A percentile compares a stretch with the other conserved stretches of the same genome.
These are phyloP conservation scores for Hirundichthys speculiger DNA, from an alignment of 2,113 vertebrate species.

Conservation along the genomic window DNA sequence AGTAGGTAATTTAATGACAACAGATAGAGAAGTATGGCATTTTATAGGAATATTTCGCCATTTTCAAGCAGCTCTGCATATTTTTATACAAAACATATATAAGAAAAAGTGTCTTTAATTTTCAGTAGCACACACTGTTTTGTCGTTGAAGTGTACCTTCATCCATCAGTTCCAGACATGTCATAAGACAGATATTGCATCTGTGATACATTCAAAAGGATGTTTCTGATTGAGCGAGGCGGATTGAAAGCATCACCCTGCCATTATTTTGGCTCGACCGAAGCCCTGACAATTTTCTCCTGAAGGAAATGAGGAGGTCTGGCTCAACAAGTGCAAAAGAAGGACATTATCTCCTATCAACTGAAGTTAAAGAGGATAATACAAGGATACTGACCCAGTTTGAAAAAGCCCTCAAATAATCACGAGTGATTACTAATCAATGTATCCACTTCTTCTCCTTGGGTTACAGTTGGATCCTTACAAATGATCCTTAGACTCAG, in stretches of 20 bases:
- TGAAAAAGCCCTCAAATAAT: conserved; percentile 65
- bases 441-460: conserved; percentile 61
- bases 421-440: conserved; percentile 72
- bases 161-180: not conserved
- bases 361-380: conserved; percentile 66
- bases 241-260: conserved; percentile 28
- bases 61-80: too few species aligned
- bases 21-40: too few species aligned
- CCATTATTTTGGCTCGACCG: conserved; percentile 44
- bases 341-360: conserved; percentile 45
- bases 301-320: conserved; percentile 40
- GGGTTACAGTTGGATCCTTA: conserved; percentile 30
- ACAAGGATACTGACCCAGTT: conserved; percentile 56
- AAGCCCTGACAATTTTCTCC: conserved; percentile 53
- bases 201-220: conserved; percentile 25
- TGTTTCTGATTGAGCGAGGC: conserved; percentile 50
- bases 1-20: too few species aligned
- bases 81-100: too few species aligned
- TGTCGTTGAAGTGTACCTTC: not conserved
- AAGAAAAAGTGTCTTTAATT: too few species aligned
- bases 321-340: conserved; percentile 34
- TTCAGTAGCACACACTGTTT: not conserved
- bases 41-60: too few species aligned
- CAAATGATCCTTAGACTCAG: conserved; percentile 36
- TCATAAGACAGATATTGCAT: conserved; percentile 2